phyloP scores from a whole-genome alignment of 2,113 vertebrate species.

The Trogon surrucura region DNA sequence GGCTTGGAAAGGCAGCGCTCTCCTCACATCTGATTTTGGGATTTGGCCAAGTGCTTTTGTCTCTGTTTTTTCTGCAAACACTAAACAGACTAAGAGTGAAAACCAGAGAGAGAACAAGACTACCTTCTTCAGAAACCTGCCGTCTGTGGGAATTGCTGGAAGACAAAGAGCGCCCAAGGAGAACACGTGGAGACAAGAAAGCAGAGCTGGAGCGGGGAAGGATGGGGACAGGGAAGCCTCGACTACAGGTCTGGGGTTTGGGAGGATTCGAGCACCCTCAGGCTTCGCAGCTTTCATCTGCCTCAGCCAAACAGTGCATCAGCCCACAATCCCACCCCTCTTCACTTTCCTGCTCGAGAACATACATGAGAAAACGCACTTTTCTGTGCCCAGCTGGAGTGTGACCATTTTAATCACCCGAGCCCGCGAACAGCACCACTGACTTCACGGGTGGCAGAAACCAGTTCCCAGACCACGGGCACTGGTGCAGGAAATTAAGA shows the following conservation, averaged over 20 bases:
- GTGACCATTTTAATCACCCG: not conserved
- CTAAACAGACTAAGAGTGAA: not conserved
- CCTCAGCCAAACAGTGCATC: not conserved
- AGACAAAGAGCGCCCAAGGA: not conserved
- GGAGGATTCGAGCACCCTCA: not conserved
- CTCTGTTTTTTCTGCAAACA: not conserved
- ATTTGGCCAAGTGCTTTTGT: not conserved
- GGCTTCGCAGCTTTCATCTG: not conserved
- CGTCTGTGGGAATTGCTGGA: not conserved
- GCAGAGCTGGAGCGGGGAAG: not conserved
- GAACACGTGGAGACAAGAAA: not conserved
- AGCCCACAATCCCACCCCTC: not conserved
- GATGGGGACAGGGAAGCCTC: not conserved
- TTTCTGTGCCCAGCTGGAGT: not conserved
- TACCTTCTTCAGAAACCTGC: not conserved
- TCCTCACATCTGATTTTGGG: not conserved
- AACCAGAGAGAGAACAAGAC: not conserved
- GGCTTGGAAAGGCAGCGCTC: not conserved
- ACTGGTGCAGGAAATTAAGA: slow-evolving; percentile 58
- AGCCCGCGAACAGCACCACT: not conserved
- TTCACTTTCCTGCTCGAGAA: not conserved
- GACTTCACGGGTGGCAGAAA: not conserved
- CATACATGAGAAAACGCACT: not conserved
- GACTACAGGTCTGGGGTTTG: accelerated
- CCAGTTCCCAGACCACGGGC: not conserved